Base-by-base conservation (phyloP, 2,113 vertebrate genomes). In the Progne subis region DNA sequence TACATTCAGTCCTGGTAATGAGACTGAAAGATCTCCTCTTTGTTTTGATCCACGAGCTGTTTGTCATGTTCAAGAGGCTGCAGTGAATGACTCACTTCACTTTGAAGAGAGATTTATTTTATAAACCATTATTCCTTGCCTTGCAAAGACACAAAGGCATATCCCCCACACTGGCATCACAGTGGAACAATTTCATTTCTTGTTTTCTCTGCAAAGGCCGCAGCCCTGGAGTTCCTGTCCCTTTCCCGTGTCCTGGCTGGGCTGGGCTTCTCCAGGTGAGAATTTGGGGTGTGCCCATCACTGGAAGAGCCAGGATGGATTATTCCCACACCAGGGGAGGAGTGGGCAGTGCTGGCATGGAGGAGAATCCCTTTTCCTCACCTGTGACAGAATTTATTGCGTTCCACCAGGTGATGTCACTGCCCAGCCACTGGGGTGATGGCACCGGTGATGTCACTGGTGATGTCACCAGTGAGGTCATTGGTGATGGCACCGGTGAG, bases 71-170 rank as follows among this genome's bases (percentile, higher is more conserved):
- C 80, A 57, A 90, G 92, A 91, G 82, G 86, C 78, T 94, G 89
- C 89, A 92, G 44, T 52, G 82, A 94, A 44, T 77, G 90, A 90
- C 87, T 95, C 91, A 76, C 87, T 93, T 93, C 90, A 74, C 77
- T 91, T 64, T 61, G 93, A 86, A 83, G 86, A 86, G 81, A 93
- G 83, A 75, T 92, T 93, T 94, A 70, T 95, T 94, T 96, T 88
- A 18, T 28, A 72, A 92, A 53, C 43, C 60, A 18, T 90, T 86
- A 50, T 50, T 84, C 53, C n/a, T 76, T 49, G 18, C 39, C 65
- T 52, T 46, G 47, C 78, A 74, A 28, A 92, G 67, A 43, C 44
- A 34, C 82, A 77, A 39, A 91, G 74, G 32, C 37, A 0, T 28
- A 1, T 55, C 18, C 57, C 18, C 41, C n/a, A 10, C 55, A 0